Percentiles rank a stretch among this genome's conserved stretches.
These are phyloP conservation scores for Bombus superbus DNA, from an alignment of 1,140 invertebrate species.

Conservation along the genomic window DNA sequence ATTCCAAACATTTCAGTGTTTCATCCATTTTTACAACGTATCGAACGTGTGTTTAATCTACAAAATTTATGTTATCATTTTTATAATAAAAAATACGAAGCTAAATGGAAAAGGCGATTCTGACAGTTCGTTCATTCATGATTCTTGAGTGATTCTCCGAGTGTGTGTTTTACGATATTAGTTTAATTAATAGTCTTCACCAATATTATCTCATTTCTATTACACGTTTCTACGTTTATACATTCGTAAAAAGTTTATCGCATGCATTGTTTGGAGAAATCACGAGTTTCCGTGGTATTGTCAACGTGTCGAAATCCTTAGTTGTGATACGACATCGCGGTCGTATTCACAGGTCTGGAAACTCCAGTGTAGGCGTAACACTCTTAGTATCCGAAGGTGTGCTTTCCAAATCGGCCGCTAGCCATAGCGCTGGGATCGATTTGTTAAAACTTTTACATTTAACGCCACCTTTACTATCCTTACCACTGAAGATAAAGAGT, in stretches of 20 bases:
- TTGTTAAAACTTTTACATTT: too few species aligned
- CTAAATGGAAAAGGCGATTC: not conserved
- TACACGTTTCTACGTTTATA: not conserved
- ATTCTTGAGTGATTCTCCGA: not conserved
- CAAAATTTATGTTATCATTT: not conserved
- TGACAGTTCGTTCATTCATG: not conserved
- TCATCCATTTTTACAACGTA: too few species aligned
- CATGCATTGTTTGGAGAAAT: too few species aligned
- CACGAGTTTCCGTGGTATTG: not conserved
- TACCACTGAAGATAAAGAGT: too few species aligned
- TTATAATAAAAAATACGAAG: not conserved
- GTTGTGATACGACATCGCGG: too few species aligned
- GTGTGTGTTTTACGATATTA: not conserved
- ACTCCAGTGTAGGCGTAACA: too few species aligned
- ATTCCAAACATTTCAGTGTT: constrained; percentile 21
- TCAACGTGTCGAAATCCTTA: not conserved
- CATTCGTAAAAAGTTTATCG: not conserved
- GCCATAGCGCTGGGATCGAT: too few species aligned
- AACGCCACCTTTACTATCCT: too few species aligned
- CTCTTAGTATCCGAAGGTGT: too few species aligned
- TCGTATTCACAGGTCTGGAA: too few species aligned
- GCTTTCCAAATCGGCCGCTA: too few species aligned
- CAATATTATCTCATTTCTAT: not conserved
- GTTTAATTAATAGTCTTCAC: not conserved
- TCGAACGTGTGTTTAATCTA: not conserved